Conservation (phyloP, 2,113 vertebrate genomes). For the Hyperopisus bebe region DNA sequence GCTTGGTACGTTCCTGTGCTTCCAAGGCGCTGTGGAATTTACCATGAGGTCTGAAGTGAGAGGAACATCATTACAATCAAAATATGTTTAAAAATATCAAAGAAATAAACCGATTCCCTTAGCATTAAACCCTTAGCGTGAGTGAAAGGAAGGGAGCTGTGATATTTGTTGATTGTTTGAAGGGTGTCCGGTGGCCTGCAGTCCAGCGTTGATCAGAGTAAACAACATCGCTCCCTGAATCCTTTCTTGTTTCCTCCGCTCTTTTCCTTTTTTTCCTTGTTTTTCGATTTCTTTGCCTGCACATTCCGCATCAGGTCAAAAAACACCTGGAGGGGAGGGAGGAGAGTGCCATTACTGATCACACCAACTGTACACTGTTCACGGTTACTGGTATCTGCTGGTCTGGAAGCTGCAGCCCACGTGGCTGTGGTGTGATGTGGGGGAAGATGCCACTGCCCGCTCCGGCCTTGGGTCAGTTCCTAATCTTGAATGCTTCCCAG, state of each 20-base stretch:
- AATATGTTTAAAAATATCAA: not conserved
- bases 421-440: not conserved
- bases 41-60: not conserved
- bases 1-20: not conserved
- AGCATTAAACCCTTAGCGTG: not conserved
- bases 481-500: not conserved
- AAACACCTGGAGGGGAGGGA: slow-evolving; percentile 70
- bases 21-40: not conserved
- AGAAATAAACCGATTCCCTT: not conserved
- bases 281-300: slow-evolving; percentile 89
- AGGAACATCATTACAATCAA: not conserved
- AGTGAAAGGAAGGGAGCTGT: not conserved
- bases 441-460: not conserved
- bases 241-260: slow-evolving; percentile 90
- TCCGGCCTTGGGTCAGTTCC: not conserved
- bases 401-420: not conserved
- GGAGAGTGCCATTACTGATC: not conserved
- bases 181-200: slow-evolving; percentile 13
- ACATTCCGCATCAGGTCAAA: slow-evolving; percentile 97
- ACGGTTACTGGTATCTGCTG: not conserved
- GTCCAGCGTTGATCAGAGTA: slow-evolving; percentile 67
- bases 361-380: not conserved
- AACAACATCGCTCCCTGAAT: slow-evolving; percentile 77
- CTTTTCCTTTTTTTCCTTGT: slow-evolving; percentile 87
- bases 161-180: not conserved